Base-by-base conservation (phyloP, 2,113 vertebrate genomes). In the Polypterus senegalus region DNA sequence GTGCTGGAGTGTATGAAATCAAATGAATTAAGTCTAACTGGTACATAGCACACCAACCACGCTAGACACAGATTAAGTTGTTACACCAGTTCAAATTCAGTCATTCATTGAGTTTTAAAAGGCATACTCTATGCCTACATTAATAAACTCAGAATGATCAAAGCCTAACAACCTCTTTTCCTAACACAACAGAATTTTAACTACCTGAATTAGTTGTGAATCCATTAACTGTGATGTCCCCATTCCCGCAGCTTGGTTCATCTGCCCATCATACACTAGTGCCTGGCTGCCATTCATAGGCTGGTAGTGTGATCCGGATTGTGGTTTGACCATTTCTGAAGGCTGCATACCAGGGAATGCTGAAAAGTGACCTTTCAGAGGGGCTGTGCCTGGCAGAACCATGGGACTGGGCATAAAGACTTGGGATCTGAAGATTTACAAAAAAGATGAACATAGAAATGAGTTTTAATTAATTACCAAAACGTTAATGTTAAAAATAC, bases 201-300 rank as follows among this genome's bases (percentile, higher is more conserved):
- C 78, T 49, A 97, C 96, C 94, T 98, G 96, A 5, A 95, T 96
- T 59, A 99, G 93, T 72, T 93, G 93, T 6, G 95, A 97, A 81
- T 99, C 96, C 89, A 99, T 86, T 74, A 99, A 86, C 75, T 97
- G 94, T 49, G 96, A 99, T 11, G 95, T 91, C n/a, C 92, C 86
- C 74, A 97, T 86, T 1, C 93, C 84, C 0, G 92, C 85, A 0
- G 87, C 91, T 76, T 96, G 94, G 81, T 83, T 87, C 68, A 98
- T 85, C 70, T 91, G 88, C 61, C 86, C 81, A 64, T 99, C 96
- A 3, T 97, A 99, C 58, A 99, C 88, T 53, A 99, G 81, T 0
- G 91, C 75, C 79, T 97, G 95, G 82, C 79, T 98, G 69, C 96
- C 93, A 0, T 88, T 94, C 79, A 99, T 80, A 47, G 94, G 86